Conservation (phyloP, 2,113 vertebrate species). For the Podocnemis expansa region DNA sequence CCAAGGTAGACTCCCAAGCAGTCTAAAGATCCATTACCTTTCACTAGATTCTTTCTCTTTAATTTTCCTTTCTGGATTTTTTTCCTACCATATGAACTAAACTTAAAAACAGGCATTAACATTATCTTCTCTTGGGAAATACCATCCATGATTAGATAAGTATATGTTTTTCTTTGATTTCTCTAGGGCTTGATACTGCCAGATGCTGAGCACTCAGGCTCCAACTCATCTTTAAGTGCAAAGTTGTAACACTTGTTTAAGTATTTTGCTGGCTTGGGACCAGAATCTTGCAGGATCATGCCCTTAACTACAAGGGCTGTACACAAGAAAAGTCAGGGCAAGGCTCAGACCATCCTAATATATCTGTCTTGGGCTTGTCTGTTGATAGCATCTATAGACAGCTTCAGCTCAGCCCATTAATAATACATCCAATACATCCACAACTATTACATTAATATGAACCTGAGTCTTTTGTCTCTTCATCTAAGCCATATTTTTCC, state of each 20-base stretch:
- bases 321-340: background rate
- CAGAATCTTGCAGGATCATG: background rate
- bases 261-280: background rate
- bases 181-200: background rate
- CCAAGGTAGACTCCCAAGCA: background rate
- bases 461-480: background rate
- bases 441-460: background rate
- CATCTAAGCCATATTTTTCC: background rate
- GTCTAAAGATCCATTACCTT: background rate
- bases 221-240: background rate
- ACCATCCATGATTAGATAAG: background rate
- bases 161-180: background rate
- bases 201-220: background rate
- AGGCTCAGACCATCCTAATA: background rate
- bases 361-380: background rate
- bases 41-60: background rate
- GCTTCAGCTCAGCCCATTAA: background rate
- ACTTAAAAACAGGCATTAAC: background rate
- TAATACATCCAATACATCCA: background rate
- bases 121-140: background rate
- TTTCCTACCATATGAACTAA: background rate
- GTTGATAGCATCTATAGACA: background rate
- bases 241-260: background rate
- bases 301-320: background rate
- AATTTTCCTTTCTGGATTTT: background rate